Percentiles rank a stretch among this genome's conserved stretches.
These are phyloP conservation scores for Lithodes maja DNA, from an alignment of 2,888 invertebrate genomes.

Conservation along the genomic window DNA sequence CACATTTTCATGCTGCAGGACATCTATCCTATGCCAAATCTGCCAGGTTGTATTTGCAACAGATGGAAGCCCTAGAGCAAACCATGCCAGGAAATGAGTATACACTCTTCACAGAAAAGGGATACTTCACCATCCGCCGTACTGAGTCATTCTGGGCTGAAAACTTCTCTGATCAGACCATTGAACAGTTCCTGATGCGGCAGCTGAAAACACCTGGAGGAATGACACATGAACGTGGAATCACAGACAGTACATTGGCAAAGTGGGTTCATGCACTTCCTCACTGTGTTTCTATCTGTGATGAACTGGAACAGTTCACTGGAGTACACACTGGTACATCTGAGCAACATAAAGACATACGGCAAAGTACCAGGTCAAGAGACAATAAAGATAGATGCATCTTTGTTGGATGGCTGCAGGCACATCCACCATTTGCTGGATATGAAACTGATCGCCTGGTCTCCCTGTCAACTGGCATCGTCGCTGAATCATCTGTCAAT, in stretches of 20 bases:
- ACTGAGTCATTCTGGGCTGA: neutral
- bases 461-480: too few relatives aligned
- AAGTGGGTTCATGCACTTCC: conserved; percentile 33
- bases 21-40: conserved; percentile 70
- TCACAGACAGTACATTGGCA: neutral
- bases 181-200: conserved; percentile 30
- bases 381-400: too few relatives aligned
- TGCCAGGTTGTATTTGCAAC: conserved; percentile 71
- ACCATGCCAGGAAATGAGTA: neutral
- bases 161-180: neutral
- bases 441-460: too few relatives aligned
- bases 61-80: conserved; percentile 65
- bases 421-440: too few relatives aligned
- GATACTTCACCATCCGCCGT: conserved; percentile 20
- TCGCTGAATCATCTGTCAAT: too few relatives aligned
- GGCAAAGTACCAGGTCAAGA: neutral
- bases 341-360: neutral
- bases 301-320: conserved; percentile 31
- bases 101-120: conserved; percentile 6
- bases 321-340: conserved; percentile 33
- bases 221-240: conserved; percentile 1
- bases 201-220: neutral
- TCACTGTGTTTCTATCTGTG: conserved; percentile 28
- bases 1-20: conserved; percentile 72
- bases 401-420: too few relatives aligned